Conservation (phyloP, 2,113 vertebrate species). For the Oriolus oriolus region DNA sequence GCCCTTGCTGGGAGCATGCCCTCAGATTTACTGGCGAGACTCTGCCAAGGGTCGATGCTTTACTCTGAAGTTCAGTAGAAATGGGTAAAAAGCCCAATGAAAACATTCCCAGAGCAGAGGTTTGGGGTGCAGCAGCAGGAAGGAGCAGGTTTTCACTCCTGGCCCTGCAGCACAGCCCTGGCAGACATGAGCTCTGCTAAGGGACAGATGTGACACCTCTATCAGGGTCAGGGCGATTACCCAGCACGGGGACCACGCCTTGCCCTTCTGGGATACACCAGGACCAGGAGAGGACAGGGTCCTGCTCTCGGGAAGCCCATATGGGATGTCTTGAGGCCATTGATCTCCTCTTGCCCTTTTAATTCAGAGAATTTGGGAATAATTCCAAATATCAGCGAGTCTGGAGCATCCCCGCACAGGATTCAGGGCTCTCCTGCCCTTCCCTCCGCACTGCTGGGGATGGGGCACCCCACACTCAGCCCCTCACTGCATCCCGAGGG, state of each 20-base stretch:
- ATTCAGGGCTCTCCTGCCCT: background rate
- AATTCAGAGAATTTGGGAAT: background rate
- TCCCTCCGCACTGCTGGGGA: accelerated
- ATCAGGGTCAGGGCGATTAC: background rate
- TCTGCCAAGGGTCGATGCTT: background rate
- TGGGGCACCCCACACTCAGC: accelerated
- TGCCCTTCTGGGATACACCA: accelerated
- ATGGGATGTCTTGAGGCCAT: background rate
- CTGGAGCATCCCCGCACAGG: accelerated
- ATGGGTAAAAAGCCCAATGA: background rate
- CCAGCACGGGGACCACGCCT: accelerated
- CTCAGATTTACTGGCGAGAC: background rate
- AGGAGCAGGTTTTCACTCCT: background rate
- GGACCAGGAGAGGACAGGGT: background rate
- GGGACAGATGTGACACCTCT: background rate
- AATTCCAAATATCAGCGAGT: background rate
- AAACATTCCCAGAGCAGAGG: background rate
- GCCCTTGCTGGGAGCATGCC: background rate
- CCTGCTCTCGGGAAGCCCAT: background rate
- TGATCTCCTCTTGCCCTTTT: background rate
- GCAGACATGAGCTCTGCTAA: background rate
- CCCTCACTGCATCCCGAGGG: background rate
- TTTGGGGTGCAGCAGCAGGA: background rate
- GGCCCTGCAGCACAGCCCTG: background rate
- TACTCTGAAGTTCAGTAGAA: background rate